These are phyloP conservation scores for Poeciliopsis presidionis DNA, from an alignment of 2,797 vertebrate species.

Conservation along the genomic window DNA sequence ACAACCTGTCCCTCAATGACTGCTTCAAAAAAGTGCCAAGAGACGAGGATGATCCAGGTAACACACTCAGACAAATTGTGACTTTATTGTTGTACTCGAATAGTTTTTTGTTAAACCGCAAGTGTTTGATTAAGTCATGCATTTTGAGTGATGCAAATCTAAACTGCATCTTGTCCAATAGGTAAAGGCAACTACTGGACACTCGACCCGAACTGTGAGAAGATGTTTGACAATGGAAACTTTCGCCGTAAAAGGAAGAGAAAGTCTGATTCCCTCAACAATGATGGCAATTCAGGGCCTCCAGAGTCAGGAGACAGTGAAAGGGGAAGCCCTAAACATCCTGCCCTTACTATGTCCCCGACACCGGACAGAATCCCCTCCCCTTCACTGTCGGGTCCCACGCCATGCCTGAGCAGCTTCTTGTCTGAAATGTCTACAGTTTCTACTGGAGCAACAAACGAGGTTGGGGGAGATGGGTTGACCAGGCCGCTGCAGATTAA, in stretches of 20 bases:
- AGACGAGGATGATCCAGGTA: constrained; percentile 97
- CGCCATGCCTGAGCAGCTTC: constrained; percentile 91
- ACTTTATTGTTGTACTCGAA: not conserved
- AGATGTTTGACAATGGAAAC: constrained; percentile 99
- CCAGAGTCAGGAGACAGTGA: constrained; percentile 79
- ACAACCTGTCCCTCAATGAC: constrained; percentile 96
- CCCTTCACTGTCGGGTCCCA: constrained; percentile 73
- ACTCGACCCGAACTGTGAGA: constrained; percentile 98
- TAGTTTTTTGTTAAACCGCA: not conserved
- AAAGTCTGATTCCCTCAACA: constrained; percentile 86
- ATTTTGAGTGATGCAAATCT: not conserved
- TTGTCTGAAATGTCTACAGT: constrained; percentile 90
- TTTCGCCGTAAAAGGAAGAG: constrained; percentile 98
- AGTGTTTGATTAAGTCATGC: not conserved
- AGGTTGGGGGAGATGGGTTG: constrained; percentile 79
- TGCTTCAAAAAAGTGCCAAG: constrained; percentile 98
- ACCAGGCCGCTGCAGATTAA: constrained; percentile 83
- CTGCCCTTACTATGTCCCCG: constrained; percentile 81
- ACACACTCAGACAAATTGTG: constrained; percentile 30
- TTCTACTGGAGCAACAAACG: constrained; percentile 62
- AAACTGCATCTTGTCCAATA: constrained; percentile 54
- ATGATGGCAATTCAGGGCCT: constrained; percentile 63
- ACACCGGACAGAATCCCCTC: constrained; percentile 86
- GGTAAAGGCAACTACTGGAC: constrained; percentile 99
- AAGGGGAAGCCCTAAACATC: constrained; percentile 82